Conservation (phyloP, 2,797 vertebrate genomes). For the Taenioides sp. region DNA sequence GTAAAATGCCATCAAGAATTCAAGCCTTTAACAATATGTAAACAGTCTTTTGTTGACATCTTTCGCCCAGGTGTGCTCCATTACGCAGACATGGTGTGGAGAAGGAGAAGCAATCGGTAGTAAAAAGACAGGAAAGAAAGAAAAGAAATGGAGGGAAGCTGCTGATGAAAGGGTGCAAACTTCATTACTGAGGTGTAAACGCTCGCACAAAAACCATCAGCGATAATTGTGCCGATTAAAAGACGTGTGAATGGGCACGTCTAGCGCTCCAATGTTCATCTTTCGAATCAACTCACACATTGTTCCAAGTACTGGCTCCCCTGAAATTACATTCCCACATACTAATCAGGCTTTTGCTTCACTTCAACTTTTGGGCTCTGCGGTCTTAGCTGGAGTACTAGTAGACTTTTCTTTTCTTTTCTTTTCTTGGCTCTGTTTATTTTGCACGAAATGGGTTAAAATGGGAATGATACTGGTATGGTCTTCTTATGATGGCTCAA, state of each 20-base stretch:
- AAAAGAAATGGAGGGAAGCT: slow-evolving; percentile 17
- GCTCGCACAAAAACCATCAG: slow-evolving; percentile 37
- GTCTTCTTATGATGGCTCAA: background rate
- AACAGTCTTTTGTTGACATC: slow-evolving; percentile 6
- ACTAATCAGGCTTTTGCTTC: slow-evolving; percentile 20
- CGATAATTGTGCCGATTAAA: slow-evolving; percentile 60
- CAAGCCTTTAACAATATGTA: rapidly evolving
- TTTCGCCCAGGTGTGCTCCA: background rate
- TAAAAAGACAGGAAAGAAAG: background rate
- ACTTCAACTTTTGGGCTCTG: background rate
- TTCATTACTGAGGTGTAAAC: slow-evolving; percentile 64
- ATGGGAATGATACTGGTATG: background rate
- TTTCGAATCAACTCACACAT: slow-evolving; percentile 39
- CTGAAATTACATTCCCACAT: slow-evolving; percentile 33
- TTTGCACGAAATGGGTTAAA: background rate
- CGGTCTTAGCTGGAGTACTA: background rate
- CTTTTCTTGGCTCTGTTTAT: background rate
- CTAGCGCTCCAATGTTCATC: slow-evolving; percentile 42
- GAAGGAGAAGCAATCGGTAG: slow-evolving; percentile 21
- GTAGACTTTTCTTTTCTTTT: slow-evolving; percentile 2
- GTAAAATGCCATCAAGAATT: background rate
- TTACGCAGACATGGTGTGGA: slow-evolving; percentile 24
- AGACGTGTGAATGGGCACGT: slow-evolving; percentile 59
- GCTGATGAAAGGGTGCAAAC: slow-evolving; percentile 55
- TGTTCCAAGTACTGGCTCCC: slow-evolving; percentile 12